Evolutionary conservation across 2,888 invertebrate genomes (phyloP).

Genomic region (Andrena bucephala): DNA sequence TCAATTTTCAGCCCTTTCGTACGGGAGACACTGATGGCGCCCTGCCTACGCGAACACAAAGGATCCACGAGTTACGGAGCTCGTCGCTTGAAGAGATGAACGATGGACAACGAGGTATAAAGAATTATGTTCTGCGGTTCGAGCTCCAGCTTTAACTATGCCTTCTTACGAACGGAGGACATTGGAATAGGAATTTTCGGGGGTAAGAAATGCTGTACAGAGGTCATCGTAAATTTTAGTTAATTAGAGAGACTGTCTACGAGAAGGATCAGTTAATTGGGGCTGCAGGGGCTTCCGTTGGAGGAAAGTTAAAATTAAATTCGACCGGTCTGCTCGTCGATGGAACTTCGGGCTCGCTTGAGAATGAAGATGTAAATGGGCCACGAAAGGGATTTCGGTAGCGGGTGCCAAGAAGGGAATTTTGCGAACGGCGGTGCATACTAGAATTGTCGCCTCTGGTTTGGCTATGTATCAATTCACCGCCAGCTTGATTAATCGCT

Average conservation of each 20-base stretch:
- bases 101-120: neutral
- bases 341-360: constrained; percentile 4
- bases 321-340: neutral
- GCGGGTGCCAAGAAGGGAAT: constrained; percentile 21
- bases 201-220: neutral
- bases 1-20: constrained; percentile 20
- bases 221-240: no score
- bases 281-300: neutral
- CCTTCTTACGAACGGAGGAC: neutral
- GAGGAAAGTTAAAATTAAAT: constrained; percentile 45
- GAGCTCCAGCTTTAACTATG: neutral
- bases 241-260: neutral
- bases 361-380: constrained; percentile 25
- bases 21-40: neutral
- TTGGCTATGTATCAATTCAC: constrained; percentile 58
- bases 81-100: neutral
- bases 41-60: neutral
- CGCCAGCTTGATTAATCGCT: constrained; percentile 55
- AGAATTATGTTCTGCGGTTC: neutral
- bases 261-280: neutral
- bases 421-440: constrained; percentile 36
- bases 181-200: neutral
- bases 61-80: neutral
- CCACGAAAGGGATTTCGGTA: constrained; percentile 37
- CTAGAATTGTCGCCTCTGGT: constrained; percentile 19